Evolutionary conservation across 2,113 vertebrate species (phyloP).

Genomic region (Piprites chloris): DNA sequence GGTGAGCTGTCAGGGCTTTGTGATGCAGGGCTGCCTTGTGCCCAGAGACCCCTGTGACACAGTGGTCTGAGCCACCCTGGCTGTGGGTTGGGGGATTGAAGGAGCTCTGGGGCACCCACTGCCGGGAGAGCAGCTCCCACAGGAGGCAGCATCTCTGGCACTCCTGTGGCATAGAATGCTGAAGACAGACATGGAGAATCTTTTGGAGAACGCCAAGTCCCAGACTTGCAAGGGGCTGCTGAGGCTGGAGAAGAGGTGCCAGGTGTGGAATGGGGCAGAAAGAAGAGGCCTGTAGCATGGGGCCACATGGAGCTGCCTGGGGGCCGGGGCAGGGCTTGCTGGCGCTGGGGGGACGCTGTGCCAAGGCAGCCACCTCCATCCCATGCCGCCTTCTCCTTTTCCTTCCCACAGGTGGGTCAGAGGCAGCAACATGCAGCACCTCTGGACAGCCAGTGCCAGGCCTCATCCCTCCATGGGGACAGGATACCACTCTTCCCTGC

Average conservation of each 20-base stretch:
- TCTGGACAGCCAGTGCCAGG: neutral
- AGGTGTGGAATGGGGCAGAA: neutral
- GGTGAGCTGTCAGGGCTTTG: neutral
- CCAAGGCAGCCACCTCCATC: neutral
- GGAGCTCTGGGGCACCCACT: neutral
- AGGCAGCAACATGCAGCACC: neutral
- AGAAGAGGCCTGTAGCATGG: neutral
- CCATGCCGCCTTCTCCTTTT: neutral
- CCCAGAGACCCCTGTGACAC: neutral
- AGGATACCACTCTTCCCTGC: neutral
- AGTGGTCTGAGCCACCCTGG: fast-evolving
- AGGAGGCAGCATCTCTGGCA: too few relatives aligned
- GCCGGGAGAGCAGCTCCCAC: too few relatives aligned
- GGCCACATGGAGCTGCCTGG: fast-evolving
- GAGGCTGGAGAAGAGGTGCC: fast-evolving
- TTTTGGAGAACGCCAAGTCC: fast-evolving
- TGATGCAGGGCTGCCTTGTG: neutral
- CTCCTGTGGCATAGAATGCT: neutral
- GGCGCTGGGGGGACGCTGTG: fast-evolving
- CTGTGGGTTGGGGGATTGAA: fast-evolving
- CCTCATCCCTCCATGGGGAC: neutral
- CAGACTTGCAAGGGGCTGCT: fast-evolving
- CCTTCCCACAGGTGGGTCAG: neutral
- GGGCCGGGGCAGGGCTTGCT: neutral
- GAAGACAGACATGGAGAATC: neutral